phyloP scores from a whole-genome alignment of 2,797 vertebrate genomes.

The Sebastes taczanowskii region DNA sequence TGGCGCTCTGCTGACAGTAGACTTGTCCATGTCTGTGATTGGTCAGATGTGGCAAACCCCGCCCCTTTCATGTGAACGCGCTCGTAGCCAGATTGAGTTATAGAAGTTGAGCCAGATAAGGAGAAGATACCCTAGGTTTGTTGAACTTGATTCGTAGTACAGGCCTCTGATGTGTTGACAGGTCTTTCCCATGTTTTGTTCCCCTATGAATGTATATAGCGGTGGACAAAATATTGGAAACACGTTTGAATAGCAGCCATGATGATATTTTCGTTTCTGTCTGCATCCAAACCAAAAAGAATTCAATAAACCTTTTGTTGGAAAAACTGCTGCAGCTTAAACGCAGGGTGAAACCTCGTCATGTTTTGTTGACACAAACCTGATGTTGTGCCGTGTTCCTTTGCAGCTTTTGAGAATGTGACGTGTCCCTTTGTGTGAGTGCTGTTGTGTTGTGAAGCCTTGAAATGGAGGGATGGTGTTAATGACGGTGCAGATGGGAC shows the following conservation, averaged over 20 bases:
- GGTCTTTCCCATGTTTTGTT: not conserved
- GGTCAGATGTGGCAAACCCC: too few species aligned
- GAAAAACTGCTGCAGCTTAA: not conserved
- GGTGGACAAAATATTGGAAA: not conserved
- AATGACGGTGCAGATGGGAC: conserved; percentile 24
- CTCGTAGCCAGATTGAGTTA: too few species aligned
- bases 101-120: too few species aligned
- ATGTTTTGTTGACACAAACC: not conserved
- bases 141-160: too few species aligned
- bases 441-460: conserved; percentile 1
- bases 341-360: rapidly evolving
- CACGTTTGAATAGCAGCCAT: not conserved
- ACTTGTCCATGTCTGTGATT: too few species aligned
- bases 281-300: not conserved
- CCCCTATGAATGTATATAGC: not conserved
- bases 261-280: not conserved
- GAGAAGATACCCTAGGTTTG: too few species aligned
- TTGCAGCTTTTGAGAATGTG: conserved; percentile 33
- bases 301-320: conserved; percentile 4
- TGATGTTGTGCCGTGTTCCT: conserved; percentile 28
- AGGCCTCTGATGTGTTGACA: not conserved
- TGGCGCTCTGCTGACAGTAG: too few species aligned
- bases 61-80: too few species aligned
- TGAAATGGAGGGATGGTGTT: conserved; percentile 16
- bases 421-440: conserved; percentile 17